Evolutionary conservation across 2,797 vertebrate genomes (phyloP).

Genomic region (Buceros bicornis): DNA sequence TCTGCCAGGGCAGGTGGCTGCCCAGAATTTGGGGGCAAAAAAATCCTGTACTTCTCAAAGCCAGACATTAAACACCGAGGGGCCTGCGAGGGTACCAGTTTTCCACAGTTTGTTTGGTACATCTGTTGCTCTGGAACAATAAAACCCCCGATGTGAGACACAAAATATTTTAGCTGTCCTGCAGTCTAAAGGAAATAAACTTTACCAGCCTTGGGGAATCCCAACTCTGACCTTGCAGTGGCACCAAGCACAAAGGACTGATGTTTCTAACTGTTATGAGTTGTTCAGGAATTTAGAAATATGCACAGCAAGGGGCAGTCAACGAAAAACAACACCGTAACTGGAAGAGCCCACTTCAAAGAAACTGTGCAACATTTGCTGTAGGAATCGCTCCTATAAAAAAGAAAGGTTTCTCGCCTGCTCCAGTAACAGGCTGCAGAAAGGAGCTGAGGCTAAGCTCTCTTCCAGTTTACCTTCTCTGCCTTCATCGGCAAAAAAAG

Average conservation of each 20-base stretch:
- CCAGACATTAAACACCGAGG: accelerated
- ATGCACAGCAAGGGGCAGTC: not conserved
- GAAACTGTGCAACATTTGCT: not conserved
- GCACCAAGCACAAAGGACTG: not conserved
- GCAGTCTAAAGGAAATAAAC: not conserved
- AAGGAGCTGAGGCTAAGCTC: not conserved
- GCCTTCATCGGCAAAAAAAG: not conserved
- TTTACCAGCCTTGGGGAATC: accelerated
- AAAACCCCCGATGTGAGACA: not conserved
- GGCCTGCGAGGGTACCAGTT: not conserved
- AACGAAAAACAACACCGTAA: not conserved
- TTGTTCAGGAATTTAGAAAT: not conserved
- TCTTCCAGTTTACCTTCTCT: not conserved
- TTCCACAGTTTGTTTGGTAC: not conserved
- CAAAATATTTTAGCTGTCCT: not conserved
- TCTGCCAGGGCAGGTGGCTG: not conserved
- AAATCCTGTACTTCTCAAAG: not conserved
- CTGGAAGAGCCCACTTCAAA: not conserved
- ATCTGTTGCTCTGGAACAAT: not conserved
- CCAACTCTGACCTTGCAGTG: not conserved
- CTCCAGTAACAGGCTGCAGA: not conserved
- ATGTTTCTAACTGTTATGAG: not conserved
- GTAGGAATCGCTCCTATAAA: not conserved
- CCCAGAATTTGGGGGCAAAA: not conserved
- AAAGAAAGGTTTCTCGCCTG: not conserved